Base-by-base conservation (phyloP, 2,888 invertebrate species). In the Thymelicus acteon region DNA sequence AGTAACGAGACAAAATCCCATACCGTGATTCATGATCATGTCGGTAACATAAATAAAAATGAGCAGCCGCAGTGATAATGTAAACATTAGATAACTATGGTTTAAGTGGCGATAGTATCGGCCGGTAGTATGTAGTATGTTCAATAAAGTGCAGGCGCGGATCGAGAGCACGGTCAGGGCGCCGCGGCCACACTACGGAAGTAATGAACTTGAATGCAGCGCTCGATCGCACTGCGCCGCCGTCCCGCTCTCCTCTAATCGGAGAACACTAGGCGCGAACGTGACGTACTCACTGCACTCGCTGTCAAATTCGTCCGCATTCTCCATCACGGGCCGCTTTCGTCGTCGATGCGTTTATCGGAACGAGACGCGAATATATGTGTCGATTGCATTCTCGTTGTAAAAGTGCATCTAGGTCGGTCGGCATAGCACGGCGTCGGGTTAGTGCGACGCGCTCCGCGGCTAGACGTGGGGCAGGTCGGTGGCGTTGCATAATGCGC, bases 131-230 rank as follows among this genome's bases (percentile, higher is more conserved):
- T 78, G 76, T 77, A 79, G 7, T 44, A 79, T 81, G 75, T 76
- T 82, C 79, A 80, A 79, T 81, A 79, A 76, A 78, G 76, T 77
- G 81, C 76, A 70, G 72, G 79, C 77, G 75, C 70, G 79, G 81
- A 86, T 87, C 86, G 86, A 81, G 89, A 87, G 90, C 90, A 89
- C 87, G 90, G 90, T 88, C 89, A 89, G 86, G 83, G 85, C 85
- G 84, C 87, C 85, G 87, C 80, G 84, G 81, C 85, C 80, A 85
- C 88, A 88, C 87, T 89, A 92, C 93, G 93, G 92, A 94, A 94
- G 94, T 94, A 93, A 93, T 94, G 93, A 94, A 94, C 94, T 94
- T 94, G 94, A 93, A 92, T 92, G 91, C 92, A 91, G 87, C 87
- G 83, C 84, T 86, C 85, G 85, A 85, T 78, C 83, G 88, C 86